A percentile compares a stretch with the other conserved stretches of the same genome.
Conservation (phyloP, 2,888 invertebrate genomes). For the Idaea straminata region DNA sequence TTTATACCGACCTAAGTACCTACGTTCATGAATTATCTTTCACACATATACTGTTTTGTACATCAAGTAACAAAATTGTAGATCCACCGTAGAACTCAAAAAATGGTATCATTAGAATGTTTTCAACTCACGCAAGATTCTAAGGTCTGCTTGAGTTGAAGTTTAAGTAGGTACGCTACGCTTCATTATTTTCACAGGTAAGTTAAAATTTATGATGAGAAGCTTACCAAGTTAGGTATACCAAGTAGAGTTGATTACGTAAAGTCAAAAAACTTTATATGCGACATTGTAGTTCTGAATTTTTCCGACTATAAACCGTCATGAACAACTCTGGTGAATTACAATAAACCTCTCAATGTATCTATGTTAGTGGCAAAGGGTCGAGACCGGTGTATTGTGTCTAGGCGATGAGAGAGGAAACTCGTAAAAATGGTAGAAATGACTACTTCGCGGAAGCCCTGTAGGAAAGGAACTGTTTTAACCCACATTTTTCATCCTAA, state of each 20-base stretch:
- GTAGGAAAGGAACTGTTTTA: conserved; percentile 34
- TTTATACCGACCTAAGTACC: background rate
- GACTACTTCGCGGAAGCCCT: conserved; percentile 31
- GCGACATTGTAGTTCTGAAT: conserved; percentile 11
- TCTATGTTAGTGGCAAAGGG: conserved; percentile 30
- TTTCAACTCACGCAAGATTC: too few relatives aligned
- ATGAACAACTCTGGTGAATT: conserved; percentile 34
- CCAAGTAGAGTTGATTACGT: background rate
- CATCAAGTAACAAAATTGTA: too few relatives aligned
- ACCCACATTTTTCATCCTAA: conserved; percentile 42
- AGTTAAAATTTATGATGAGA: too few relatives aligned
- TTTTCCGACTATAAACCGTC: conserved; percentile 25
- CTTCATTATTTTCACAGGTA: too few relatives aligned
- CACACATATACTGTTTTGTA: too few relatives aligned
- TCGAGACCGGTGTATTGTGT: conserved; percentile 35
- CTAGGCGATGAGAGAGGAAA: conserved; percentile 42
- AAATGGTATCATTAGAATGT: too few relatives aligned
- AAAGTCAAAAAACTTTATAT: background rate
- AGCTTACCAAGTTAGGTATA: too few relatives aligned
- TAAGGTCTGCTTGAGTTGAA: too few relatives aligned
- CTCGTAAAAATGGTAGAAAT: conserved; percentile 42
- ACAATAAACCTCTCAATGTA: conserved; percentile 40
- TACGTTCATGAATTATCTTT: too few relatives aligned
- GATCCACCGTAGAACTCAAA: too few relatives aligned
- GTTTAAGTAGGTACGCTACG: too few relatives aligned